Evolutionary conservation across 2,113 vertebrate species (phyloP), one percentile per base, ranked within the genome.

Genomic region (Nesogale talazaci): DNA sequence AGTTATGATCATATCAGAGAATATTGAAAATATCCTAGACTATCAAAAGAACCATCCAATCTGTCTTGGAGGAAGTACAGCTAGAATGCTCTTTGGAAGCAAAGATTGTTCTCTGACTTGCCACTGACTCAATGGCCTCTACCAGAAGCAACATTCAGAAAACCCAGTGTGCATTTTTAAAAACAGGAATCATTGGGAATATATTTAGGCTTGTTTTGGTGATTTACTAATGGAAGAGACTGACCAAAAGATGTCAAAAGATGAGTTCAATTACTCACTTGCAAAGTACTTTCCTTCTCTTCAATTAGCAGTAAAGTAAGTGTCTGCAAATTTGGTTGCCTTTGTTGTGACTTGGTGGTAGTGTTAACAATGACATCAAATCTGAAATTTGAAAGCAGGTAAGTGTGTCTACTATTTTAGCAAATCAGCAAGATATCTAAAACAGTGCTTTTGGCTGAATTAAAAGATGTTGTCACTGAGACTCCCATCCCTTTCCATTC

Each of bases 341-440:
- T 20, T 31, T 15, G 20, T 52, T 9, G 1, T 79, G 82, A 46
- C 40, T 42, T 94, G 22, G 6, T 63, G 19, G 23, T 61, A 70
- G 3, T 77, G 29, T 92, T 89, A 90, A 63, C 27, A 86, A 14
- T 91, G 81, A 81, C 46, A 40, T 78, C 70, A 80, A 85, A 52
- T 61, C 2, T 85, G 34, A 92, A 31, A 40, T 87, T 91, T 95
- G 20, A 16, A 93, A 91, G 31, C 42, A 77, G n/a, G 46, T 83
- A 74, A 92, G 77, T 77, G 31, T 23, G 4, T 78, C 94, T 92
- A 81, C 8, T 80, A 72, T 88, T 83, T 46, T n/a, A 83, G 40
- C 36, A 86, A 87, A 92, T 38, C 22, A 89, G 7, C 36, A 80
- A n/a, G 90, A 38, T 92, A 52, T 65, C 52, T 52, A 25, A 69